Evolutionary conservation across 2,888 invertebrate genomes (phyloP).

Genomic region (Polydrusus tereticollis): DNA sequence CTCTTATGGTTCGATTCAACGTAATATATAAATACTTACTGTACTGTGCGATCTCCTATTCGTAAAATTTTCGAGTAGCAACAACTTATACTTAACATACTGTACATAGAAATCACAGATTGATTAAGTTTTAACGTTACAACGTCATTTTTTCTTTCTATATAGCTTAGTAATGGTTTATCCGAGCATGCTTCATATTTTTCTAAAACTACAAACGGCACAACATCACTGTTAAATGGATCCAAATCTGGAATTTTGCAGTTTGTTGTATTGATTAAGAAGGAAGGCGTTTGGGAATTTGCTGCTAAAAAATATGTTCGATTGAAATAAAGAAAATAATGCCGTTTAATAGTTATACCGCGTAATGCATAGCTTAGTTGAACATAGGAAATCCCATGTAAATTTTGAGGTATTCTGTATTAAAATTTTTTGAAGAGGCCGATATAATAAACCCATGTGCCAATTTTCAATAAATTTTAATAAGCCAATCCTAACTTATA

Average conservation of each 20-base stretch:
- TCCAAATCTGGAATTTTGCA: slow-evolving; percentile 59
- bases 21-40: slow-evolving; percentile 26
- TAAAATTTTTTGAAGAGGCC: no score
- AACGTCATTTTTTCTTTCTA: slow-evolving; percentile 50
- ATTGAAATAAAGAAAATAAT: no score
- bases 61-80: slow-evolving; percentile 63
- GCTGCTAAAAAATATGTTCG: slow-evolving; percentile 1
- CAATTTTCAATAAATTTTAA: no score
- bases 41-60: slow-evolving; percentile 37
- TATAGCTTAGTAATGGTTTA: slow-evolving; percentile 55
- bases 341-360: no score
- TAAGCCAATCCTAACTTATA: no score
- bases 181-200: slow-evolving; percentile 55
- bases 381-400: no score
- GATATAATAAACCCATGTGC: no score
- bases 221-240: slow-evolving; percentile 57
- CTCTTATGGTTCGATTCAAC: neutral
- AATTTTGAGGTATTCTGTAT: no score
- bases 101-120: slow-evolving; percentile 55
- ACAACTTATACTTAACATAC: slow-evolving; percentile 52
- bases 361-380: no score
- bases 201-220: slow-evolving; percentile 53
- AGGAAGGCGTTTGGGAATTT: slow-evolving; percentile 18
- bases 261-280: slow-evolving; percentile 55
- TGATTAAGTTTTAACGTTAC: slow-evolving; percentile 54